phyloP scores from a whole-genome alignment of 2,797 vertebrate species.

The Synaphobranchus kaupii region DNA sequence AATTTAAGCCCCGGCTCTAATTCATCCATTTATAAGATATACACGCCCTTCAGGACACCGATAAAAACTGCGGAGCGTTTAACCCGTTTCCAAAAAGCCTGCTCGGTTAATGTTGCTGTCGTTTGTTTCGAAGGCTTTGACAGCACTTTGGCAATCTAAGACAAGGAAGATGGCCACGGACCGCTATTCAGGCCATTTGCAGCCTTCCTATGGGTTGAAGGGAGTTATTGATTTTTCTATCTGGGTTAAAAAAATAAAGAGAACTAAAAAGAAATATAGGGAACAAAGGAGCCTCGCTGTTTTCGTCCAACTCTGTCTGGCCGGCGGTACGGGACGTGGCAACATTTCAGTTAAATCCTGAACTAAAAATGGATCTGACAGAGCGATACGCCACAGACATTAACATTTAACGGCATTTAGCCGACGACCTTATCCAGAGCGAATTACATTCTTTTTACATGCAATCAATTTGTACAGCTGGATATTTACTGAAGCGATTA shows the following conservation, averaged over 20 bases:
- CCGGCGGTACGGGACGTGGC: background rate
- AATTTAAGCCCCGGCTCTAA: conserved; percentile 33
- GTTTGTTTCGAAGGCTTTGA: conserved; percentile 70
- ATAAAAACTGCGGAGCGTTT: conserved; percentile 58
- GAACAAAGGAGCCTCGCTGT: background rate
- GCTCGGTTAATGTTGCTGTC: conserved; percentile 63
- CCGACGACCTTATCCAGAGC: background rate
- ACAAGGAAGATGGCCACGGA: conserved; percentile 58
- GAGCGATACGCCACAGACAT: background rate
- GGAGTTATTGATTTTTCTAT: conserved; percentile 70
- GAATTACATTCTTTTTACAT: background rate
- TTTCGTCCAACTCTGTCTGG: background rate
- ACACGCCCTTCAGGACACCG: conserved; percentile 44
- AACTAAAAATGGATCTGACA: background rate
- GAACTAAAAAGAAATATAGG: background rate
- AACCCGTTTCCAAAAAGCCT: conserved; percentile 45
- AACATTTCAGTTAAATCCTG: background rate
- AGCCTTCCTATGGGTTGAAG: conserved; percentile 56
- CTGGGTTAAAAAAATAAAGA: conserved; percentile 41
- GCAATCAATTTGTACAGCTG: background rate
- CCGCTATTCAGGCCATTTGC: conserved; percentile 57
- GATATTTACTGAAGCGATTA: background rate
- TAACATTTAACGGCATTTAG: background rate
- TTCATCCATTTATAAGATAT: conserved; percentile 47
- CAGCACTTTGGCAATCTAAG: conserved; percentile 61